These are phyloP conservation scores for Dissostichus mawsoni DNA, from an alignment of 2,113 vertebrate species.

Conservation along the genomic window DNA sequence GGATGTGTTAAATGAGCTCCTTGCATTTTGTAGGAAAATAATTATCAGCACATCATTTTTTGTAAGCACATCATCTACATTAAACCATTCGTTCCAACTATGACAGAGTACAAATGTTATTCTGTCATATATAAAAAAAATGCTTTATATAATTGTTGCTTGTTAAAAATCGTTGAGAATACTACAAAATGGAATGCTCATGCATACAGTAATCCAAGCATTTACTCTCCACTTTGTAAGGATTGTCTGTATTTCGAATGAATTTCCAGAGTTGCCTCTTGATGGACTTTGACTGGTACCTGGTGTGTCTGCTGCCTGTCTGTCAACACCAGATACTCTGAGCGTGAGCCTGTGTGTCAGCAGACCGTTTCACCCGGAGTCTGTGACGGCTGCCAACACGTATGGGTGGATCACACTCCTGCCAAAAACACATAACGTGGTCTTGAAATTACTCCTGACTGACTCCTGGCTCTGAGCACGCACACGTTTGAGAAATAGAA, in stretches of 20 bases:
- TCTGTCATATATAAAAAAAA: background rate
- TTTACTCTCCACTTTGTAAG: slow-evolving; percentile 24
- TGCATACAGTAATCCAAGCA: slow-evolving; percentile 19
- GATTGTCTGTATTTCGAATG: slow-evolving; percentile 45
- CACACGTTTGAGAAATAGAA: slow-evolving; percentile 63
- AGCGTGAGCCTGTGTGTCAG: slow-evolving; percentile 61
- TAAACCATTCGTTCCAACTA: background rate
- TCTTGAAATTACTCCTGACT: slow-evolving; percentile 60
- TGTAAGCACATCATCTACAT: background rate
- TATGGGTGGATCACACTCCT: slow-evolving; percentile 56
- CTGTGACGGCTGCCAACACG: slow-evolving; percentile 66
- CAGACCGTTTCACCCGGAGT: slow-evolving; percentile 48
- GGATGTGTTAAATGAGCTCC: background rate
- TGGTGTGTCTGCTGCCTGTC: slow-evolving; percentile 75
- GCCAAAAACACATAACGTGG: slow-evolving; percentile 47
- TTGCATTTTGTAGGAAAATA: too few relatives aligned
- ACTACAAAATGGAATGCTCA: background rate
- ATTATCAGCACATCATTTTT: too few relatives aligned
- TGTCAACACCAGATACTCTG: slow-evolving; percentile 75
- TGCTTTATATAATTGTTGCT: background rate
- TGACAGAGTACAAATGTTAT: too few relatives aligned
- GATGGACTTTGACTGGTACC: slow-evolving; percentile 76
- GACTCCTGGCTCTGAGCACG: slow-evolving; percentile 56
- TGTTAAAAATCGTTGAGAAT: slow-evolving; percentile 9
- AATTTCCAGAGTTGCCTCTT: slow-evolving; percentile 66